Conservation (phyloP, 2,113 vertebrate genomes). For the Oreochromis spilurus region DNA sequence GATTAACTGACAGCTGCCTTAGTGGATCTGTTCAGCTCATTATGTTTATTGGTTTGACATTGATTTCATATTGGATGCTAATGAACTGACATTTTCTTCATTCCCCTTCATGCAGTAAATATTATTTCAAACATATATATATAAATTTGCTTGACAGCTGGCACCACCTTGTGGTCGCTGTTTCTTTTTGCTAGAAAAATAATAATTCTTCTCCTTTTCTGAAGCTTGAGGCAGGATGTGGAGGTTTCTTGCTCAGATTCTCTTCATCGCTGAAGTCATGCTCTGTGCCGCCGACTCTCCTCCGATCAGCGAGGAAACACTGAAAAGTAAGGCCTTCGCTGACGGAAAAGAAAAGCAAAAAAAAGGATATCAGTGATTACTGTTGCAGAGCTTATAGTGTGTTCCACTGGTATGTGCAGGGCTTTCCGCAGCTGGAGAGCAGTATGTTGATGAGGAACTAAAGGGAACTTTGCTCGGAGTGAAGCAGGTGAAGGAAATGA, state of each 20-base stretch:
- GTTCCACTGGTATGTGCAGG: conserved; percentile 40
- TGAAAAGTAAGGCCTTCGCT: conserved; percentile 62
- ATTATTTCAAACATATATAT: not conserved
- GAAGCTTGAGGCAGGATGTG: conserved; percentile 65
- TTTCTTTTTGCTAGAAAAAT: not conserved
- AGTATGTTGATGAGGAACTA: conserved; percentile 73
- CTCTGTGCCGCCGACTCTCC: conserved; percentile 60
- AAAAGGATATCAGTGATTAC: not conserved
- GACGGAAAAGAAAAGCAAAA: not conserved
- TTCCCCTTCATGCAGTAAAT: not conserved
- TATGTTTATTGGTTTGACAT: not conserved
- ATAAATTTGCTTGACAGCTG: not conserved
- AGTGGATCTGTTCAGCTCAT: not conserved
- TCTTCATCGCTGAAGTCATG: conserved; percentile 42
- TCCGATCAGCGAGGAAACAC: conserved; percentile 42
- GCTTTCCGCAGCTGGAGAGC: conserved; percentile 73
- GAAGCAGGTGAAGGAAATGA: conserved; percentile 81
- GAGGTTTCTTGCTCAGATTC: conserved; percentile 49
- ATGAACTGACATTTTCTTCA: not conserved
- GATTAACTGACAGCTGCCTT: not conserved
- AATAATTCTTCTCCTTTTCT: not conserved
- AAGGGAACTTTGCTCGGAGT: conserved; percentile 78
- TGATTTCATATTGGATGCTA: not conserved
- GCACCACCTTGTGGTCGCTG: conserved; percentile 21
- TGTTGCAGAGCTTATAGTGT: not conserved